Base-by-base conservation (phyloP, 2,888 invertebrate species). In the Cetonia aurata region DNA sequence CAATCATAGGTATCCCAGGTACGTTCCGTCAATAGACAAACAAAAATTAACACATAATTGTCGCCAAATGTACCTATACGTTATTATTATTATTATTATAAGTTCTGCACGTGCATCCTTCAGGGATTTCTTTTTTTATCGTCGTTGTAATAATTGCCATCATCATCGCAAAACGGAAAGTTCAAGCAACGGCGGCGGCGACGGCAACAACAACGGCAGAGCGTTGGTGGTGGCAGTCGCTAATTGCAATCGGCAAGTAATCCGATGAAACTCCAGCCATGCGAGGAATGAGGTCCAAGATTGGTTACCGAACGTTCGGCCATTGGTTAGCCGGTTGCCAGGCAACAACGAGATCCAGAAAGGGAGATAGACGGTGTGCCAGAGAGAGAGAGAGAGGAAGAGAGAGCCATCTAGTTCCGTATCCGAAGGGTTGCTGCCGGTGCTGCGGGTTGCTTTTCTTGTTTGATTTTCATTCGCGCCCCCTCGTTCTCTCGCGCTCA, bases 1-100 rank as follows among this genome's bases (percentile, higher is more conserved):
- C 81, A 91, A 91, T 86, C 92, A 91, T 86, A 89, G 95, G 88
- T 95, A 89, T 85, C 88, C 88, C 76, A 88, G 89, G 87, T 87
- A 81, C 73, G 77, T 76, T 25, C 4, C 25, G 3, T 25, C 25
- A 25, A 25, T 1, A 25, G 25, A 25, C 25, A 25, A 3, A 3
- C 25, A 4, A 25, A n/a, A 25, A 25, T 25, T 25, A 3, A 3
- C 4, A 25, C 25, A 25, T 4, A 25, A 25, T 25, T 25, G 4
- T 25, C 4, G 25, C 25, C 25, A 25, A n/a, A n/a, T 25, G 4
- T 25, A 25, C 25, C 2, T 3, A 44, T 44, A 44, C 44, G 6
- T 13, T 3, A 44, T 44, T 25, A 25, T 25, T 25, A 25, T 25
- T 25, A 25, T 25, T 25, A 25, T 25, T 25, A 25, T 25, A 25